Percentiles rank a stretch among this genome's conserved stretches.
phyloP scores from a whole-genome alignment of 1,140 invertebrate genomes.

The Achroia grisella region DNA sequence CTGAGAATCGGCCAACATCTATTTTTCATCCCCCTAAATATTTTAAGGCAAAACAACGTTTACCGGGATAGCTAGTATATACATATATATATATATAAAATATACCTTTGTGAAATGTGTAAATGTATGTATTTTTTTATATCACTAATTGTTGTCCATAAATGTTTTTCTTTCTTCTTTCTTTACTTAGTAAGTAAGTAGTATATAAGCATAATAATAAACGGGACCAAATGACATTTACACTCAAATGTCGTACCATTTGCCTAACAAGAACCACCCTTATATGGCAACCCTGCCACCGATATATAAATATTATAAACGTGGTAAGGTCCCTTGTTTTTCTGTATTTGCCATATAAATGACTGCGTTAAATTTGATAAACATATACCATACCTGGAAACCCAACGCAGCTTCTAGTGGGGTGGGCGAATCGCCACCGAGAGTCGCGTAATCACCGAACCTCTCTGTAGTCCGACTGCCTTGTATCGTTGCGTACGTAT shows the following conservation, averaged over 20 bases:
- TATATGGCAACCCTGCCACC: no score
- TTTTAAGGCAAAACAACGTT: no score
- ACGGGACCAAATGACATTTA: neutral
- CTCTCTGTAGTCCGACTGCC: constrained; percentile 38
- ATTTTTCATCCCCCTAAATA: no score
- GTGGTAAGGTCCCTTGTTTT: neutral
- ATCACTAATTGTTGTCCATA: no score
- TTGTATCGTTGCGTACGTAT: constrained; percentile 91
- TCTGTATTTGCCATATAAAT: neutral
- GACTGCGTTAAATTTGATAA: neutral
- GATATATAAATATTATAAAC: neutral
- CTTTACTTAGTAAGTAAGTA: no score
- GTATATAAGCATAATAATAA: neutral
- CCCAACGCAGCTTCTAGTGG: constrained; percentile 59
- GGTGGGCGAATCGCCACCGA: constrained; percentile 47
- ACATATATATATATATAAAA: no score
- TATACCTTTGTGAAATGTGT: no score
- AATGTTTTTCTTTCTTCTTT: no score
- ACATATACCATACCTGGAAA: constrained; percentile 39
- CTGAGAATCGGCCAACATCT: no score
- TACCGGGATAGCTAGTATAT: no score
- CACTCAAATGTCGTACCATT: neutral
- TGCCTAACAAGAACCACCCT: no score
- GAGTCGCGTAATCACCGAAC: constrained; percentile 59
- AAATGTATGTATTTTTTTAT: no score